These are phyloP conservation scores for Aphrophora alni DNA, from an alignment of 2,888 invertebrate species.

Conservation along the genomic window DNA sequence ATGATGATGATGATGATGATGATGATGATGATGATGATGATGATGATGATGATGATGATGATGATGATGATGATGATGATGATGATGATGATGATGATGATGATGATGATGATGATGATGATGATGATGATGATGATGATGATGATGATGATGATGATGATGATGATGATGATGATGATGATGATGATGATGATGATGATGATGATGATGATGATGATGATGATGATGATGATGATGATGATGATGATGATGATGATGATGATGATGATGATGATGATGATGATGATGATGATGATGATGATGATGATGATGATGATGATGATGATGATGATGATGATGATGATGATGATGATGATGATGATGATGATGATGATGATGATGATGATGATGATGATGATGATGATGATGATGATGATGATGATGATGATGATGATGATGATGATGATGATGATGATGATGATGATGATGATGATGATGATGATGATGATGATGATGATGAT, in stretches of 20 bases:
- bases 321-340: not conserved
- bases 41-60: not conserved
- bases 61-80: not conserved
- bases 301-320: not conserved
- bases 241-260: not conserved
- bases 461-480: not conserved
- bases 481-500: not conserved
- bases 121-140: not conserved
- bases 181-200: not conserved
- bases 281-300: not conserved
- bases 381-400: not conserved
- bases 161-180: not conserved
- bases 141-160: not conserved
- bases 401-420: not conserved
- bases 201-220: not conserved
- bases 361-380: not conserved
- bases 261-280: not conserved
- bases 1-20: not conserved
- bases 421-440: not conserved
- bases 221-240: not conserved
- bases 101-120: not conserved
- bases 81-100: not conserved
- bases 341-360: not conserved
- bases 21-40: not conserved
- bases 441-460: not conserved